Base-by-base conservation (phyloP, 2,113 vertebrate genomes). In the Pseudolaguvia tuberculata region DNA sequence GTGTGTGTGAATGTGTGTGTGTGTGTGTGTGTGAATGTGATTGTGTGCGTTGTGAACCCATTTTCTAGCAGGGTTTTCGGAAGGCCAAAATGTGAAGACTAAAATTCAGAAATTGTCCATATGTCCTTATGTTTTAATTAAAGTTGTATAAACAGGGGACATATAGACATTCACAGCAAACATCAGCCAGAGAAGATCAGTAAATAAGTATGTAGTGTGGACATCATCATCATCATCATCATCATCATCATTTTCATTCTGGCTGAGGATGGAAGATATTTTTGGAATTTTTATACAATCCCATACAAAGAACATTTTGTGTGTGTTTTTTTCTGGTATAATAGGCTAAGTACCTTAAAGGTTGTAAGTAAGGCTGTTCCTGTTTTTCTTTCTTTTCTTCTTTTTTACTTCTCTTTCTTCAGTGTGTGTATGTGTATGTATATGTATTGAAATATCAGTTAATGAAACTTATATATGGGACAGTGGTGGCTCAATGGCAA, bases 31-130 rank as follows among this genome's bases (percentile, higher is more conserved):
- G 72, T 76, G 67, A 70, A 73, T 72, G 71, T 66, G 76, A 47
- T 51, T 69, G 75, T 62, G 59, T 31, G 73, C 65, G 55, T 67
- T 45, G 76, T 83, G 82, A 83, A 84, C 83, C 75, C 79, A 83
- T 83, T 83, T 83, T 86, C 85, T 69, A 82, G 75, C 78, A 69
- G 80, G 67, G 78, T 78, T 83, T 75, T 42, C 70, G 80, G 75
- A 82, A 75, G 83, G 83, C 74, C 82, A 82, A 84, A 78, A 75
- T 84, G 83, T 81, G 84, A 80, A 71, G 51, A 72, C 62, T 72
- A 67, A 78, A 82, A 76, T 70, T 59, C 27, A 42, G 47, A 78
- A 57, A 45, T 83, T 81, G 77, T 51, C 18, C 73, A 72, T 80
- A 70, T 62, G 81, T 80, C 31, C 31, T 35, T 35, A 35, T 80